phyloP scores from a whole-genome alignment of 2,113 vertebrate genomes.

The Bubo bubo region DNA sequence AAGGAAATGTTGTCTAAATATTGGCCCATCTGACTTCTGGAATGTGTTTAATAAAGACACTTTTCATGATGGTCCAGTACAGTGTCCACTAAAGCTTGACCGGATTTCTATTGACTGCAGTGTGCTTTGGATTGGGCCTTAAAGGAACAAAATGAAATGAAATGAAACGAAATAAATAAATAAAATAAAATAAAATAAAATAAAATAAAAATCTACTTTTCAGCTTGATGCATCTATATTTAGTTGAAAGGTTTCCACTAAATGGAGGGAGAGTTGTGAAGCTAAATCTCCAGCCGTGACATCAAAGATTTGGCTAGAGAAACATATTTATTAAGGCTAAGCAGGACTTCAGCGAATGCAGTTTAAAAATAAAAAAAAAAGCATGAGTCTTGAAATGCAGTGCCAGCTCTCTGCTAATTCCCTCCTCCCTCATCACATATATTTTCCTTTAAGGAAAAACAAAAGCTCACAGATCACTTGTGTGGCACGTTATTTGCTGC shows the following conservation, averaged over 20 bases:
- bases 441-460: conserved; percentile 56
- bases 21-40: neutral
- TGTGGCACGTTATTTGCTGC: neutral
- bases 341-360: neutral
- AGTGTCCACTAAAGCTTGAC: neutral
- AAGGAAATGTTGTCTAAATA: neutral
- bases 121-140: neutral
- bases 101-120: neutral
- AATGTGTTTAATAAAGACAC: conserved; percentile 5
- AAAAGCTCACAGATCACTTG: neutral
- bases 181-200: too few relatives aligned
- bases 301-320: neutral
- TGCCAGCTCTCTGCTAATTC: neutral
- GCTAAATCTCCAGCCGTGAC: neutral
- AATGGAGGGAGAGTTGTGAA: neutral
- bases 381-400: neutral
- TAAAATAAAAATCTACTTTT: neutral
- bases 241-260: neutral
- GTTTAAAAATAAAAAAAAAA: neutral
- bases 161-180: neutral
- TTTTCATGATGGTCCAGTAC: neutral
- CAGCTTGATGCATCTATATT: neutral
- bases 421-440: neutral
- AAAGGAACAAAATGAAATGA: neutral
- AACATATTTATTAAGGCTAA: conserved; percentile 4